phyloP scores from a whole-genome alignment of 2,888 invertebrate genomes.

The Ferrisia virgata region DNA sequence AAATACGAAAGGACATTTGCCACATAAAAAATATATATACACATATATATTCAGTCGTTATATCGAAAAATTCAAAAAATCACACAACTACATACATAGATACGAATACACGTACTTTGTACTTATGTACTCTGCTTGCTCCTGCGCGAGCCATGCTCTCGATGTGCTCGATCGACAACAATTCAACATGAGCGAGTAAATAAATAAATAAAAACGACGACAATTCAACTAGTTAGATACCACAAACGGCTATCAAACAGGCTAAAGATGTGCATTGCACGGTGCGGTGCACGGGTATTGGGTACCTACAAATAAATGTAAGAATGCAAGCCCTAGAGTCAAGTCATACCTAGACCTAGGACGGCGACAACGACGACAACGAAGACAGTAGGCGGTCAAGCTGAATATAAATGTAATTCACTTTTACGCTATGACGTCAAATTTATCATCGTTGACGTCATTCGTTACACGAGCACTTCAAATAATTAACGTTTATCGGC shows the following conservation, averaged over 20 bases:
- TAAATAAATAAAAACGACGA: not conserved
- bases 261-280: not conserved
- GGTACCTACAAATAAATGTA: too few species aligned
- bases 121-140: too few species aligned
- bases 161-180: too few species aligned
- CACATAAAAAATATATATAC: too few species aligned
- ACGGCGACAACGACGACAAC: too few species aligned
- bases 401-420: constrained; percentile 26
- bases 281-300: not conserved
- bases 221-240: not conserved
- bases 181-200: too few species aligned
- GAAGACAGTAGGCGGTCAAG: constrained; percentile 28
- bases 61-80: too few species aligned
- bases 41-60: too few species aligned
- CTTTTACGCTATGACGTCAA: constrained; percentile 12
- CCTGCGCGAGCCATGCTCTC: too few species aligned
- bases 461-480: constrained; percentile 17
- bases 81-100: too few species aligned
- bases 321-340: not conserved
- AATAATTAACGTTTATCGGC: constrained; percentile 34
- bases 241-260: not conserved
- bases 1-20: too few species aligned
- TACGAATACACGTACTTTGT: too few species aligned
- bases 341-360: not conserved
- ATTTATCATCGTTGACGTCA: constrained; percentile 32